A percentile compares a stretch with the other conserved stretches of the same genome.
Evolutionary conservation across 2,797 vertebrate genomes (phyloP).

Genomic region (Ctenopoma kingsleyae): DNA sequence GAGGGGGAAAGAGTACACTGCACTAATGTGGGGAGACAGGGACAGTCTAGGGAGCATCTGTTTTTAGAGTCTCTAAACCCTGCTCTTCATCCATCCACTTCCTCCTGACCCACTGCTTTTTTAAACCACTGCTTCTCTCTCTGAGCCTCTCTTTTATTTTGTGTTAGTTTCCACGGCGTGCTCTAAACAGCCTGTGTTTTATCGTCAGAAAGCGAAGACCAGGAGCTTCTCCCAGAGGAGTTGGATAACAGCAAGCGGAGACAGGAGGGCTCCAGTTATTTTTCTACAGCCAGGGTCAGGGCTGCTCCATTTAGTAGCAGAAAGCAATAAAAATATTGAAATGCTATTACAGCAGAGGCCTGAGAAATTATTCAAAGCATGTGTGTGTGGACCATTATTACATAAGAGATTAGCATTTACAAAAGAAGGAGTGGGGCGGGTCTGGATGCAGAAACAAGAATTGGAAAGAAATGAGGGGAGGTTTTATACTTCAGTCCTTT

Average conservation of each 20-base stretch:
- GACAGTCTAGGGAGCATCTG: conserved; percentile 71
- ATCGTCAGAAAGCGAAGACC: conserved; percentile 37
- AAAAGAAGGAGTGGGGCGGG: conserved; percentile 13
- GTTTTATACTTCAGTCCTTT: conserved; percentile 21
- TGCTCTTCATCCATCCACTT: conserved; percentile 43
- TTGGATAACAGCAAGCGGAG: conserved; percentile 25
- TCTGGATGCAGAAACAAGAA: conserved; percentile 41
- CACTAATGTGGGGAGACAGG: conserved; percentile 78
- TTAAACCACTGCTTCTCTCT: conserved; percentile 13
- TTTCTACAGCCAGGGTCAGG: conserved; percentile 38
- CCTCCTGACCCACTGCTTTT: conserved; percentile 33
- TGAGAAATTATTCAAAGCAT: conserved; percentile 63
- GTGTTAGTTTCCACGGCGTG: conserved; percentile 24
- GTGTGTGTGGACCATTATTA: conserved; percentile 41
- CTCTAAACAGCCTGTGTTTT: conserved; percentile 37
- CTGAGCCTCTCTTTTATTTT: conserved; percentile 13
- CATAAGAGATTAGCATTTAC: conserved; percentile 56
- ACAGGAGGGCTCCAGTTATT: conserved; percentile 47
- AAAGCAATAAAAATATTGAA: conserved; percentile 64
- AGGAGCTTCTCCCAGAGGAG: conserved; percentile 40
- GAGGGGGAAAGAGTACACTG: conserved; percentile 36
- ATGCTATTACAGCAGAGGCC: conserved; percentile 48
- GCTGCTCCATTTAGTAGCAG: conserved; percentile 40
- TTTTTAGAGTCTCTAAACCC: conserved; percentile 68
- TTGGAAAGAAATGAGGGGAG: conserved; percentile 36